Conservation (phyloP, 2,113 vertebrate genomes). For the Platysternon megacephalum region DNA sequence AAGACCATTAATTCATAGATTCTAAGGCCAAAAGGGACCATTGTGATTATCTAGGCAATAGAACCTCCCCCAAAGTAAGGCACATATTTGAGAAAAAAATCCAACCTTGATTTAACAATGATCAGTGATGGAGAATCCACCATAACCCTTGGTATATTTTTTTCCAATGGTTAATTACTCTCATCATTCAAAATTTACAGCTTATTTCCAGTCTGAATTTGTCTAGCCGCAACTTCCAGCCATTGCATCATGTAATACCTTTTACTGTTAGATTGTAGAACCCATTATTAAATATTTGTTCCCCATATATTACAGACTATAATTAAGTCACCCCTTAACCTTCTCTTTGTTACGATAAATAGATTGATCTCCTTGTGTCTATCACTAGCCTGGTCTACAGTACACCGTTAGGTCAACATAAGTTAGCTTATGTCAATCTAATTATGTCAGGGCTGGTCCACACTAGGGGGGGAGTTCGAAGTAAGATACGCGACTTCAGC, state of each 20-base stretch:
- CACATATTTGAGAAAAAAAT: neutral
- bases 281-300: neutral
- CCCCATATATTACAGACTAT: neutral
- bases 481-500: too few species aligned
- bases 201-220: neutral
- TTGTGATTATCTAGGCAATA: neutral
- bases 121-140: neutral
- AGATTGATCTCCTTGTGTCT: neutral
- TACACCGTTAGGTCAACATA: too few species aligned
- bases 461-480: too few species aligned
- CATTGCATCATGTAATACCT: neutral
- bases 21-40: neutral
- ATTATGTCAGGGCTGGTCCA: too few species aligned
- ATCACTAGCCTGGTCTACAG: neutral
- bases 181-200: neutral
- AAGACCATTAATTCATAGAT: neutral
- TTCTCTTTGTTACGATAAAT: neutral
- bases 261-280: neutral
- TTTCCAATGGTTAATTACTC: neutral
- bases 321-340: neutral
- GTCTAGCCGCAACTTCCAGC: neutral
- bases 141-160: neutral
- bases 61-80: neutral
- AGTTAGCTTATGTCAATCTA: too few species aligned
- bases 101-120: neutral